These are phyloP conservation scores for Ectemnius cavifrons DNA, from an alignment of 2,888 invertebrate species.

Conservation along the genomic window DNA sequence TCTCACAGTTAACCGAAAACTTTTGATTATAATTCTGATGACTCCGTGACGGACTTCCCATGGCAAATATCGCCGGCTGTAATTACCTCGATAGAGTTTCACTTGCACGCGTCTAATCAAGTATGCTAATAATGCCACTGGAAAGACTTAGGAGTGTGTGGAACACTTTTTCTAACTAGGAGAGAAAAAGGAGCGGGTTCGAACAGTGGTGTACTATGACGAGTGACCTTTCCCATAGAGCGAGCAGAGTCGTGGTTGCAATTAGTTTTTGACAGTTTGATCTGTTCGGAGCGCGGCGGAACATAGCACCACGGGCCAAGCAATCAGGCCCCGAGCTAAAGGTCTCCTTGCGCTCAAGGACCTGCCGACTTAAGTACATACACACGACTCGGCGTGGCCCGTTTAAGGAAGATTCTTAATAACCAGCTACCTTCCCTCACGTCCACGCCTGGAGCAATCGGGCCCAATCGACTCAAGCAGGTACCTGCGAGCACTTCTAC, in stretches of 20 bases:
- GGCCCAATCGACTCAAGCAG: slow-evolving; percentile 40
- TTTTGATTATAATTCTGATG: too few species aligned
- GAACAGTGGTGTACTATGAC: slow-evolving; percentile 6
- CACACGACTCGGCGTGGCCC: slow-evolving; percentile 41
- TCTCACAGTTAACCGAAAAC: too few species aligned
- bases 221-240: slow-evolving; percentile 29
- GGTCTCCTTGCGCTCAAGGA: slow-evolving; percentile 55
- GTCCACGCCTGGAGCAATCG: slow-evolving; percentile 50
- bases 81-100: slow-evolving; percentile 37
- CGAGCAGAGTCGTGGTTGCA: slow-evolving; percentile 39
- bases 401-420: slow-evolving; percentile 64
- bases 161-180: slow-evolving; percentile 31
- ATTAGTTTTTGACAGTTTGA: slow-evolving; percentile 62
- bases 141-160: slow-evolving; percentile 17
- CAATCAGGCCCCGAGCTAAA: slow-evolving; percentile 62
- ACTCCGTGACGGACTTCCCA: too few species aligned
- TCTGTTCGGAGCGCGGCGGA: slow-evolving; percentile 39
- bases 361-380: slow-evolving; percentile 47
- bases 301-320: slow-evolving; percentile 51
- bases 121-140: slow-evolving; percentile 48
- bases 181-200: not conserved
- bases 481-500: slow-evolving; percentile 4
- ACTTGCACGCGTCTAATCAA: slow-evolving; percentile 36
- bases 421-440: slow-evolving; percentile 53
- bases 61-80: too few species aligned